A percentile compares a stretch with the other conserved stretches of the same genome.
phyloP scores from a whole-genome alignment of 2,113 vertebrate genomes.

The Laterallus jamaicensis region DNA sequence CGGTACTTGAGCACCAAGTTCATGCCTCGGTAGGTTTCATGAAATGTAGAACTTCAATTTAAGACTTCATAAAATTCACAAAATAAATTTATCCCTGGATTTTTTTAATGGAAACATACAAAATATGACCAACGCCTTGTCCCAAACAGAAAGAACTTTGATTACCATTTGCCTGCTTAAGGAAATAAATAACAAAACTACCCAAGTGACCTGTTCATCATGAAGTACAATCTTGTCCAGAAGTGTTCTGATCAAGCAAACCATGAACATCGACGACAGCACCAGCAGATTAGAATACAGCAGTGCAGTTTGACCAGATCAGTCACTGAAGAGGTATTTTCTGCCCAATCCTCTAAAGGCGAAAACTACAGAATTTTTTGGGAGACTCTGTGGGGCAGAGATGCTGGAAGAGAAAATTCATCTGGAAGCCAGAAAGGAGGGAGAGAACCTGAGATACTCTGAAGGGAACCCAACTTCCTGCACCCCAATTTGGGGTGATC shows the following conservation, averaged over 20 bases:
- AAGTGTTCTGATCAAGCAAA: neutral
- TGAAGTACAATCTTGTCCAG: neutral
- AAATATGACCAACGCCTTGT: neutral
- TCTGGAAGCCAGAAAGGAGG: neutral
- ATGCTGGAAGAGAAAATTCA: neutral
- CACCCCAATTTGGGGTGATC: neutral
- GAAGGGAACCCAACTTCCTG: neutral
- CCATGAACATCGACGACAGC: neutral
- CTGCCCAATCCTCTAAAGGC: neutral
- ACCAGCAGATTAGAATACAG: neutral
- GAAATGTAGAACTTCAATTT: neutral
- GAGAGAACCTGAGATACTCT: neutral
- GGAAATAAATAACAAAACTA: neutral
- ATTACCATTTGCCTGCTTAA: neutral
- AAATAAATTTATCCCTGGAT: neutral
- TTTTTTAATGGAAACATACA: neutral
- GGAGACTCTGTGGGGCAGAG: neutral
- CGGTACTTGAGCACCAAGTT: neutral
- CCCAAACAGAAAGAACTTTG: neutral
- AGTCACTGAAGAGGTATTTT: neutral
- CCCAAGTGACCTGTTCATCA: neutral
- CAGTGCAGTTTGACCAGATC: fast-evolving
- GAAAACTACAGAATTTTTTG: neutral
- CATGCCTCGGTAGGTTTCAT: neutral
- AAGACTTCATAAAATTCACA: neutral